Evolutionary conservation across 2,797 vertebrate genomes (phyloP), one percentile per base, ranked within the genome.

Genomic region (Limosa lapponica): DNA sequence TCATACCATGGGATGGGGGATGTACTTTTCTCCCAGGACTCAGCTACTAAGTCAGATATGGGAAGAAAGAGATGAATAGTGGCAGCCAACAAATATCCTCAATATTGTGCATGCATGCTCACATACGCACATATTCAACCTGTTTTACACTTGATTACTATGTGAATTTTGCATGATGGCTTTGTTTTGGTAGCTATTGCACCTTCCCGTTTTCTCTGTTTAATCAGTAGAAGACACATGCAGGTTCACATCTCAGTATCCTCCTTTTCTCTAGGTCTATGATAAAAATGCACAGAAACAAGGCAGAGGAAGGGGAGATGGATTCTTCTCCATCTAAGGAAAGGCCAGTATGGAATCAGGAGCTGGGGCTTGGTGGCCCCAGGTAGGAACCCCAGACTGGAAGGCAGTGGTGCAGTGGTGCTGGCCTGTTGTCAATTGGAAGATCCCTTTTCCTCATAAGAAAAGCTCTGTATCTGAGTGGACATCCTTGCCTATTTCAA

Each of bases 351-450:
- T 3, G 74, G 19, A 36, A 49, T 39, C 19, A 39, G 58, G 62
- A 89, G 24, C 22, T 65, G 10, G 10, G 10, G 10, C 11, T 58
- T 0, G 0, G 28, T 52, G 30, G n/a, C n/a, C 7, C 5, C 22
- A 71, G 32, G 16, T 12, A 52, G 39, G 10, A 41, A 70, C 19
- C 17, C 8, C 11, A 51, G 36, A 36, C 3, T 52, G 32, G 36
- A 73, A 55, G 19, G 7, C 51, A 30, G 51, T 52, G 44, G 19
- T 18, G 11, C 23, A 65, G 30, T 41, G 39, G 2, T 70, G 28
- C 17, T 86, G 61, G 32, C 9, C 13, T 65, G 25, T 25, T 51
- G 19, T 41, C 2, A 2, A 0, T 17, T 48, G n/a, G 49, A 81
- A 83, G 8, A 55, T 77, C 15, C 6, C 1, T 71, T 75, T 81